These are phyloP conservation scores for Plodia interpunctella DNA, from an alignment of 1,140 invertebrate species.

Conservation along the genomic window DNA sequence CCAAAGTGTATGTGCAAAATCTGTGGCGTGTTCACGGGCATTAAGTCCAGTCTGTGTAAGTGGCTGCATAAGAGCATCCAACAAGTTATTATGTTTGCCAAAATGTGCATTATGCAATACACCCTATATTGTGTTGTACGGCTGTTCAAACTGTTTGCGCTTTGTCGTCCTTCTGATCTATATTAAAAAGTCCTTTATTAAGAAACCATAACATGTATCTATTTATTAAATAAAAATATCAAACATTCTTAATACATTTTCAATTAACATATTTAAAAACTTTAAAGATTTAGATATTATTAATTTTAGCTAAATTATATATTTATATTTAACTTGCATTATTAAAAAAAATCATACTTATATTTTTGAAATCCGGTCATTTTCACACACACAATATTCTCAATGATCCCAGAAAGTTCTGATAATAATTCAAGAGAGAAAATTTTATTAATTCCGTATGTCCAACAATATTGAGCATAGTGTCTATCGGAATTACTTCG, in stretches of 20 bases:
- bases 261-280: too few species aligned
- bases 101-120: not conserved
- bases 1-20: not conserved
- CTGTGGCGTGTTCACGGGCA: not conserved
- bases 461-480: conserved; percentile 33
- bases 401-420: not conserved
- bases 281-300: too few species aligned
- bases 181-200: too few species aligned
- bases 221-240: too few species aligned
- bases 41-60: not conserved
- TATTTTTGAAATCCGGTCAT: too few species aligned
- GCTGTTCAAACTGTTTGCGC: not conserved
- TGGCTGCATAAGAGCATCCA: conserved; percentile 4
- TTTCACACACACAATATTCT: too few species aligned
- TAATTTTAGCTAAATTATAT: too few species aligned
- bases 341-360: too few species aligned
- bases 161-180: not conserved
- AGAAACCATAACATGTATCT: too few species aligned
- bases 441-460: conserved; percentile 7
- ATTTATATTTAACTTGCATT: too few species aligned
- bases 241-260: too few species aligned
- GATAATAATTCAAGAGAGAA: not conserved
- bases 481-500: conserved; percentile 58
- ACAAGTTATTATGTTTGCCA: conserved; percentile 9
- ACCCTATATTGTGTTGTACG: not conserved